Evolutionary conservation across 1,140 invertebrate genomes (phyloP), one percentile per base, ranked within the genome.

Genomic region (Ephestia elutella): DNA sequence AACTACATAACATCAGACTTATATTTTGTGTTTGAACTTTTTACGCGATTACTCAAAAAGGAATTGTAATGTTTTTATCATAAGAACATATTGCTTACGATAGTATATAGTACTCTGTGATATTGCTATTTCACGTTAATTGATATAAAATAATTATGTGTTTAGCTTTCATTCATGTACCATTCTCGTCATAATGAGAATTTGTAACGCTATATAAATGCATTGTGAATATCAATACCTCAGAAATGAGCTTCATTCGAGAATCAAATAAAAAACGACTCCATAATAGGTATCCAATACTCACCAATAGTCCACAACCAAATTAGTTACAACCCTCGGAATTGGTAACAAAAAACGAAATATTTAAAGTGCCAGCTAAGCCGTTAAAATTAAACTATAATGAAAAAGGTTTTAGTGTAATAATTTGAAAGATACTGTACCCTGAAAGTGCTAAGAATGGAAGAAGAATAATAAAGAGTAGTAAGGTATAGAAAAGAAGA

Each of bases 241-340:
- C 62, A 65, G 66, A 68, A 68, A 68, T 63, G 66, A 68, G 60
- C 55, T 21, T 9, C 38, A 55, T 19, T 51, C 49, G 54, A 54
- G 48, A 50, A 48, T 56, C 55, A 57, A 60, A 61, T 53, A 11
- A 50, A 17, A 18, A 10, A 19, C 13, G 11, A 3, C 38, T 44
- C 15, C 13, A 17, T 15, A n/a, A n/a, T n/a, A 15, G 15, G 3
- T 44, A 11, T 38, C 11, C 50, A 53, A 25, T 25, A 21, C 50
- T 50, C 50, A 25, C 21, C 18, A 1, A 25, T n/a, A 25, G n/a
- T 53, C 20, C 20, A 53, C 13, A 50, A 53, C 50, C 50, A 53
- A 20, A 53, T 53, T 53, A 53, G 50, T 25, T 15, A 53, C 20
- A 50, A 53, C 50, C 50, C 68, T 63, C 62, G 9, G 62, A 62